phyloP scores from a whole-genome alignment of 2,888 invertebrate genomes.

The Folsomia manolachei region DNA sequence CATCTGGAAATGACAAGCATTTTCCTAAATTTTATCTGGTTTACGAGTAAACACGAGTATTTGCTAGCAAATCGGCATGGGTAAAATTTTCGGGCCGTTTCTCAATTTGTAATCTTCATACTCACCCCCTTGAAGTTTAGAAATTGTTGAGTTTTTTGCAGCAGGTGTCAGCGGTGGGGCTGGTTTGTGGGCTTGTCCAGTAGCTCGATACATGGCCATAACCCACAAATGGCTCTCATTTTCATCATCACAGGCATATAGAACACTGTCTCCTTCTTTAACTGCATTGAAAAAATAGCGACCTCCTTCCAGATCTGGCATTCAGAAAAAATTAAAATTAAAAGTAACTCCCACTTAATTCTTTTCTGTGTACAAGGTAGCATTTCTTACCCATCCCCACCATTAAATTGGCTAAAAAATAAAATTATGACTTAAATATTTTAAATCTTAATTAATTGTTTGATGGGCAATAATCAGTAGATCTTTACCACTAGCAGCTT shows the following conservation, averaged over 20 bases:
- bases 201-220: slow-evolving; percentile 98
- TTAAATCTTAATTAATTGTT: slow-evolving; percentile 15
- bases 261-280: slow-evolving; percentile 94
- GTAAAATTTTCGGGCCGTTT: background rate
- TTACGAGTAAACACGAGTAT: background rate
- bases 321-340: background rate
- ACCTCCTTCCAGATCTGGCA: slow-evolving; percentile 80
- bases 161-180: slow-evolving; percentile 84
- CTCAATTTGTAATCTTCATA: too few relatives aligned
- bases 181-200: slow-evolving; percentile 98
- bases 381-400: slow-evolving; percentile 77
- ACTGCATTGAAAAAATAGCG: slow-evolving; percentile 98
- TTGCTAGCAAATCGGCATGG: background rate
- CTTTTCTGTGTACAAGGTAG: background rate
- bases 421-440: slow-evolving; percentile 8
- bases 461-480: slow-evolving; percentile 1
- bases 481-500: slow-evolving; percentile 81
- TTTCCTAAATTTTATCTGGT: background rate
- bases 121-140: slow-evolving; percentile 85
- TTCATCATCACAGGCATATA: slow-evolving; percentile 94
- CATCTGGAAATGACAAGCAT: slow-evolving; percentile 61
- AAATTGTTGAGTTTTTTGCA: slow-evolving; percentile 80
- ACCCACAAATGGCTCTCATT: slow-evolving; percentile 98
- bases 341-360: too few relatives aligned
- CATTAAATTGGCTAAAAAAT: slow-evolving; percentile 73